A percentile compares a stretch with the other conserved stretches of the same genome.
Evolutionary conservation across 2,888 invertebrate species (phyloP).

Genomic region (Agrochola macilenta): DNA sequence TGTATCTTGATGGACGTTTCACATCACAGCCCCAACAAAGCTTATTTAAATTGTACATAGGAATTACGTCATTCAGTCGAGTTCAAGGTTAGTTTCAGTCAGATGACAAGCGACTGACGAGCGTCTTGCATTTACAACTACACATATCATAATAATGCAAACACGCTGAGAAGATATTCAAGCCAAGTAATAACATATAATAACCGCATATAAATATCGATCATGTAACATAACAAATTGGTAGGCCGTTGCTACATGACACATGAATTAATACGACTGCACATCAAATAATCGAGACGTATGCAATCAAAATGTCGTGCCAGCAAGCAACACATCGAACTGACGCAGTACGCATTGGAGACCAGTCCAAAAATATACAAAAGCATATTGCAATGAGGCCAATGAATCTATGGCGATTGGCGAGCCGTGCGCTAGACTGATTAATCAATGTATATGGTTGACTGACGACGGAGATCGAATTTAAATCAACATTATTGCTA

Average conservation of each 20-base stretch:
- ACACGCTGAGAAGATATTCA: slow-evolving; percentile 43
- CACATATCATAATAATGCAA: slow-evolving; percentile 31
- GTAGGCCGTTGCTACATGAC: slow-evolving; percentile 45
- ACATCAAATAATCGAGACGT: slow-evolving; percentile 55
- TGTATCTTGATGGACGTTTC: slow-evolving; percentile 31
- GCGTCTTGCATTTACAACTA: slow-evolving; percentile 23
- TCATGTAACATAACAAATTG: slow-evolving; percentile 50
- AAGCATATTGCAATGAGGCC: slow-evolving; percentile 68
- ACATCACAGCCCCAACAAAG: slow-evolving; percentile 4
- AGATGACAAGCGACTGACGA: slow-evolving; percentile 31
- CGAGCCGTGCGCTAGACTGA: slow-evolving; percentile 50
- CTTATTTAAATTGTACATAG: slow-evolving; percentile 16
- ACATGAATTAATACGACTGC: slow-evolving; percentile 53
- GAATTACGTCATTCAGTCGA: slow-evolving; percentile 42
- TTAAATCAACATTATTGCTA: slow-evolving; percentile 46
- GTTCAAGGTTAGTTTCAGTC: slow-evolving; percentile 48
- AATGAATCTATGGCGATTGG: slow-evolving; percentile 65
- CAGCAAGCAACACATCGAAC: slow-evolving; percentile 64
- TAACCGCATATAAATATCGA: slow-evolving; percentile 39
- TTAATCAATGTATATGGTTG: slow-evolving; percentile 54
- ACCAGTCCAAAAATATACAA: slow-evolving; percentile 81
- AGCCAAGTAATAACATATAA: slow-evolving; percentile 49
- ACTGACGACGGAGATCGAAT: slow-evolving; percentile 44
- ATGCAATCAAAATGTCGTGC: slow-evolving; percentile 61
- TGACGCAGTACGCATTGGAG: slow-evolving; percentile 75